phyloP scores from a whole-genome alignment of 2,113 vertebrate species.

The Excalfactoria chinensis region DNA sequence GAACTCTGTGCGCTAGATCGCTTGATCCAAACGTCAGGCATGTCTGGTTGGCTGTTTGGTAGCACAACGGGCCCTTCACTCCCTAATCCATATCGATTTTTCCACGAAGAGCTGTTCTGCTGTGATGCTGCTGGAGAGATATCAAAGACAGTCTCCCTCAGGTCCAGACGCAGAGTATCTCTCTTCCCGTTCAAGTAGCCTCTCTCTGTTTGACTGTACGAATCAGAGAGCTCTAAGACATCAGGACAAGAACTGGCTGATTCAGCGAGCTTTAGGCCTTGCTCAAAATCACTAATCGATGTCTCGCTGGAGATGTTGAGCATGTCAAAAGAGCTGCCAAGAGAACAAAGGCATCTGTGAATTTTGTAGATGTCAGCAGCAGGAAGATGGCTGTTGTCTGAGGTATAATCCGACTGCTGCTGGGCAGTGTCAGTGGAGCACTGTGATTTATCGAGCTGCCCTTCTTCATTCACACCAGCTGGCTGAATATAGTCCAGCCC shows the following conservation, averaged over 20 bases:
- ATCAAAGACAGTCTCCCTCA: slow-evolving; percentile 90
- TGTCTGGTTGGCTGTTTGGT: slow-evolving; percentile 94
- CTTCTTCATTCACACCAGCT: slow-evolving; percentile 6
- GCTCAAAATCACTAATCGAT: slow-evolving; percentile 87
- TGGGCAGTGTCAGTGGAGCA: slow-evolving; percentile 60
- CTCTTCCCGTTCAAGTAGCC: slow-evolving; percentile 93
- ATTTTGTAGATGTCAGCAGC: slow-evolving; percentile 73
- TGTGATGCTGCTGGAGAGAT: slow-evolving; percentile 73
- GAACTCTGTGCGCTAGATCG: slow-evolving; percentile 86
- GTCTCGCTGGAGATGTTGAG: slow-evolving; percentile 93
- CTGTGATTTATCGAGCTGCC: slow-evolving; percentile 59
- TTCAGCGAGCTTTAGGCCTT: slow-evolving; percentile 74
- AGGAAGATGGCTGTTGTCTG: slow-evolving; percentile 66
- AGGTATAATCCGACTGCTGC: slow-evolving; percentile 68
- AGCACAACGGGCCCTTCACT: slow-evolving; percentile 85
- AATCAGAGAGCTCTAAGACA: slow-evolving; percentile 73
- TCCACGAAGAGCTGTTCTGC: slow-evolving; percentile 81
- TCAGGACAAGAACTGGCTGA: slow-evolving; percentile 77
- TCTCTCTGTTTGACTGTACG: slow-evolving; percentile 56
- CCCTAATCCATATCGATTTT: slow-evolving; percentile 82
- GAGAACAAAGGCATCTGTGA: slow-evolving; percentile 81
- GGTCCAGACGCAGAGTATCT: slow-evolving; percentile 90
- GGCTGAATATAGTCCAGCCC: slow-evolving; percentile 33
- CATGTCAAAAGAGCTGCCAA: slow-evolving; percentile 88
- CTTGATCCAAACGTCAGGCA: slow-evolving; percentile 97